These are phyloP conservation scores for Silurus lanzhouensis DNA, from an alignment of 2,797 vertebrate species.

Conservation along the genomic window DNA sequence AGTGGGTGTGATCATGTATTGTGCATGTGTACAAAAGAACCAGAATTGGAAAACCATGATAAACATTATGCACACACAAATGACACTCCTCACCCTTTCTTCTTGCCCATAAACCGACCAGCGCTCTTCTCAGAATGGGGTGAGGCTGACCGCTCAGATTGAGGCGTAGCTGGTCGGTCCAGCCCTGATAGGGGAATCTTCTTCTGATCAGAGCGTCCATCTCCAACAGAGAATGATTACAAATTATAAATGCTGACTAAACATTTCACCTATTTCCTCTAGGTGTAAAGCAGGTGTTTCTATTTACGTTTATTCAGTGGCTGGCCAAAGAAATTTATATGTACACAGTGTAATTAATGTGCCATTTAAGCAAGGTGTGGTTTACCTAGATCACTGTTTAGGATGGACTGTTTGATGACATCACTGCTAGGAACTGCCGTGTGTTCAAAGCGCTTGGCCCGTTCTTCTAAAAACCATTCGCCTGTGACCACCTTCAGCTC, in stretches of 20 bases:
- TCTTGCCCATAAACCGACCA: conserved; percentile 68
- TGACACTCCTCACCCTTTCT: conserved; percentile 78
- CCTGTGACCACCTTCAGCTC: conserved; percentile 90
- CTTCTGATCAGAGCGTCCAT: conserved; percentile 55
- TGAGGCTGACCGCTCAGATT: conserved; percentile 64
- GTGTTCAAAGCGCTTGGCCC: conserved; percentile 88
- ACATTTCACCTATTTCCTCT: not conserved
- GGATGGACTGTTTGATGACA: conserved; percentile 87
- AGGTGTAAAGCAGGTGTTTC: no score
- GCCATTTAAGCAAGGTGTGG: not conserved
- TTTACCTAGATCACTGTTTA: conserved; percentile 81
- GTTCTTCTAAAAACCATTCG: conserved; percentile 97
- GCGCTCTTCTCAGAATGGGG: conserved; percentile 68
- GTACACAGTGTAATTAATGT: not conserved
- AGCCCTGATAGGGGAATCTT: conserved; percentile 47
- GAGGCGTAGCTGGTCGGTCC: conserved; percentile 31
- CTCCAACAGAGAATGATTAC: conserved; percentile 34
- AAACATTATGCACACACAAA: not conserved
- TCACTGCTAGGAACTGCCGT: conserved; percentile 78
- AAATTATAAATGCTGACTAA: not conserved
- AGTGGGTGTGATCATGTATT: not conserved
- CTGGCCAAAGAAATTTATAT: not conserved
- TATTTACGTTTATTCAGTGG: not conserved
- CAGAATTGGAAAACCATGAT: not conserved
- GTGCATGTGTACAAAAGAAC: conserved; percentile 1